A percentile compares a stretch with the other conserved stretches of the same genome.
Conservation (phyloP, 2,797 vertebrate genomes). For the Tragopan temminckii region DNA sequence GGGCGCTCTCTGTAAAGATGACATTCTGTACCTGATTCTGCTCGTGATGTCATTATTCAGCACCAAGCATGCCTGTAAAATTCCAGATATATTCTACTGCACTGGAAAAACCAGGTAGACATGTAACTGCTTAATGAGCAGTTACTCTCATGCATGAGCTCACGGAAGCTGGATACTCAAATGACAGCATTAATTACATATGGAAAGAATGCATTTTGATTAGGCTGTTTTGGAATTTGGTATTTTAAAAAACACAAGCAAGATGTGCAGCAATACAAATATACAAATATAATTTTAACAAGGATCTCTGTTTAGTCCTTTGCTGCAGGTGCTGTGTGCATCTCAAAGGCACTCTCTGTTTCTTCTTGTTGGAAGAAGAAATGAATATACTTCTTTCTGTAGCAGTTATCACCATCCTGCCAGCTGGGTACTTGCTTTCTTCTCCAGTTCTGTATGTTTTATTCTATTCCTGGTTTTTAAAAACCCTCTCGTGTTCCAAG, state of each 20-base stretch:
- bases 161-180: background rate
- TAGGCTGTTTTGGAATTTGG: background rate
- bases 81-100: background rate
- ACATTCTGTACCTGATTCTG: background rate
- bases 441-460: background rate
- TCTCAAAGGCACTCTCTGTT: slow-evolving; percentile 13
- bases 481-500: background rate
- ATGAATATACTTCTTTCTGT: slow-evolving; percentile 9
- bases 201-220: slow-evolving; percentile 8
- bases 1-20: background rate
- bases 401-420: background rate
- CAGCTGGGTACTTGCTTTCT: background rate
- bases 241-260: background rate
- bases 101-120: slow-evolving; percentile 47
- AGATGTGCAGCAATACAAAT: background rate
- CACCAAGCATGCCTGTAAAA: background rate
- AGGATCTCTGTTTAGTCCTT: background rate
- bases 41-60: slow-evolving; percentile 24
- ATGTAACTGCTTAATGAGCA: slow-evolving; percentile 36
- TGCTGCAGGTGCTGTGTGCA: slow-evolving; percentile 2
- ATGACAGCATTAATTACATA: slow-evolving; percentile 2
- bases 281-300: background rate
- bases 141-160: background rate
- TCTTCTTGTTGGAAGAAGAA: background rate
- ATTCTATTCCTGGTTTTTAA: background rate